Evolutionary conservation across 2,797 vertebrate species (phyloP), one percentile per base, ranked within the genome.

Genomic region (Myiotriccus ornatus): DNA sequence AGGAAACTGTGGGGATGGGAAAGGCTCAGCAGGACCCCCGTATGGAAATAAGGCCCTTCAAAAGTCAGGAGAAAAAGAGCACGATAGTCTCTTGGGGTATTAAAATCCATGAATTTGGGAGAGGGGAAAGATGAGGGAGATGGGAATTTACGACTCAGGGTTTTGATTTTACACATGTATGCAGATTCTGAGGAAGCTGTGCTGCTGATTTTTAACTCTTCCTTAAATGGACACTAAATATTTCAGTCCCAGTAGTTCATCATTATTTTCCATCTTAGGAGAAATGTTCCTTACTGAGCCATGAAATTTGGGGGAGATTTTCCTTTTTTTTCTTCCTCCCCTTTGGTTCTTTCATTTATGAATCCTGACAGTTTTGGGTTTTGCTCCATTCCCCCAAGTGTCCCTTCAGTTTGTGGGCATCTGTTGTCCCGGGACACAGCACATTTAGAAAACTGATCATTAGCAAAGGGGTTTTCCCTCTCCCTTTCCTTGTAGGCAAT

Each of bases 91-190:
- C 53, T 64, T 53, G 32, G 53, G 30, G 18, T 57, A 75, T 81
- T 83, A 92, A 94, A 83, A 85, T 55, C 57, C 46, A 32, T 84
- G 85, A 89, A 75, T 43, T 52, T 94, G 27, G 24, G 76, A 85
- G 64, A 69, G 27, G 65, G 55, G 27, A 52, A 94, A 94, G 74
- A 84, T 68, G 67, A 87, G 27, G 32, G 64, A 90, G 69, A 46
- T 68, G 67, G 80, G 76, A 84, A 89, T 82, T 88, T 91, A 78
- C 0, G 37, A 68, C 77, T 86, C 20, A 44, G 52, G n/a, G 19
- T 91, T 97, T 97, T 97, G 95, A 96, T 96, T 95, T 97, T 76
- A 93, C 93, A 73, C 64, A 59, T 37, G 69, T 37, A 56, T 65
- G 57, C 35, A 81, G 81, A 16, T 50, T 89, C 59, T 46, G 49